Evolutionary conservation across 1,140 invertebrate genomes (phyloP), one percentile per base, ranked within the genome.

Genomic region (Zaprionus davidi): DNA sequence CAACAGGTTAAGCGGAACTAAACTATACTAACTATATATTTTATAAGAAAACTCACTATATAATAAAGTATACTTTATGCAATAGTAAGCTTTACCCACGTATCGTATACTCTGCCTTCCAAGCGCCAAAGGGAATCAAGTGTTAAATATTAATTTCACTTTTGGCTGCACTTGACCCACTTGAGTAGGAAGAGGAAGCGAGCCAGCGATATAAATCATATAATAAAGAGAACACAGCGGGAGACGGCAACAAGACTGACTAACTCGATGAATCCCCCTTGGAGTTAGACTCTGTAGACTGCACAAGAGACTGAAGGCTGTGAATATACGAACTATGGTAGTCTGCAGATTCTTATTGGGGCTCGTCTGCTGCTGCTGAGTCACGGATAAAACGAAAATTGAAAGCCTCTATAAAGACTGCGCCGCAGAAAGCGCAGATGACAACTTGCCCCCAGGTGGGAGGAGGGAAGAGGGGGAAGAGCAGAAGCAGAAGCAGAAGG

Each of bases 161-260:
- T 88, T 88, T 88, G 84, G 78, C 84, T 88, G 84, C 84, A 88
- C 84, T 88, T 88, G 84, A 88, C 84, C 84, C 84, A 88, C 85
- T 88, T 51, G 46, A 51, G 3, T 49, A 11, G 46, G 3, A 11
- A 20, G 20, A 49, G 31, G 31, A 34, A 34, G 31, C 9, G 46
- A 13, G 46, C 5, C 46, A 20, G 46, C 20, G 20, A 44, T 57
- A 46, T 46, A 87, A 86, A 86, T 86, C 83, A 86, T 78, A 79
- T 82, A 87, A 83, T 83, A 83, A 85, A 64, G 69, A 85, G 78
- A 81, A 78, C 83, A 36, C 83, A 88, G 84, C 84, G 76, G 83
- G 83, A 84, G 70, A 65, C 70, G 64, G 64, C 24, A 55, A 36
- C 63, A 44, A 65, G 38, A 24, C 58, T 66, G 71, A 67, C 62